These are phyloP conservation scores for Liodrosophila aerea DNA, from an alignment of 2,888 invertebrate genomes.

Conservation along the genomic window DNA sequence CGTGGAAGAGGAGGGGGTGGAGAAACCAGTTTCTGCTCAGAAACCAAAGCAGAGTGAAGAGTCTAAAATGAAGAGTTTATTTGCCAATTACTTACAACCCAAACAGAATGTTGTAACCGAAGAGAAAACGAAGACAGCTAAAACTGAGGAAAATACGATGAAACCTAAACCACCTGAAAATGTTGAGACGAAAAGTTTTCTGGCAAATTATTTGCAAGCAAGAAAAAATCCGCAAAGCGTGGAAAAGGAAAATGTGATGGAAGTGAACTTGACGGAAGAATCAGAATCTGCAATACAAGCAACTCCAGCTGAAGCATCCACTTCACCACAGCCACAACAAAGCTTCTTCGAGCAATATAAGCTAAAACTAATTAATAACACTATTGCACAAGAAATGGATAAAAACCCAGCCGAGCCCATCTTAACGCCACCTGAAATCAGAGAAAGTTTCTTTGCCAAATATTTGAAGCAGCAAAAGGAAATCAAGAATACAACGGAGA, in stretches of 20 bases:
- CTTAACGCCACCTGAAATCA: constrained; percentile 41
- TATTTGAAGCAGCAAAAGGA: constrained; percentile 48
- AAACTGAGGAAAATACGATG: not conserved
- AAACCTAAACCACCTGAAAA: too few species aligned
- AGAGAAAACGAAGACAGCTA: not conserved
- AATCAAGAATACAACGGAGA: not conserved
- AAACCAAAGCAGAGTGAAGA: constrained; percentile 50
- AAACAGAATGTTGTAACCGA: constrained; percentile 3
- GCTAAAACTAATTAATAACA: constrained; percentile 35
- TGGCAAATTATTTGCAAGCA: too few species aligned
- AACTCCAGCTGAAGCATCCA: not conserved
- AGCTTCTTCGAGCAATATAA: constrained; percentile 49
- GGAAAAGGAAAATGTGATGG: too few species aligned
- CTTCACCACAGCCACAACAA: not conserved
- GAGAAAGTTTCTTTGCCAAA: constrained; percentile 72
- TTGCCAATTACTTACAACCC: constrained; percentile 61
- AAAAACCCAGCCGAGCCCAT: constrained; percentile 11
- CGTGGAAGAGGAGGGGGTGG: constrained; percentile 44
- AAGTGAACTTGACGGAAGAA: too few species aligned
- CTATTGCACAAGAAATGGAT: constrained; percentile 5
- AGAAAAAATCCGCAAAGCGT: too few species aligned
- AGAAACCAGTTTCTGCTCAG: constrained; percentile 14
- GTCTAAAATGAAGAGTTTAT: constrained; percentile 60
- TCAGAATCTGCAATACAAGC: not conserved
- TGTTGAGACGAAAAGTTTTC: too few species aligned